Base-by-base conservation (phyloP, 2,113 vertebrate species). In the Thunnus maccoyii region DNA sequence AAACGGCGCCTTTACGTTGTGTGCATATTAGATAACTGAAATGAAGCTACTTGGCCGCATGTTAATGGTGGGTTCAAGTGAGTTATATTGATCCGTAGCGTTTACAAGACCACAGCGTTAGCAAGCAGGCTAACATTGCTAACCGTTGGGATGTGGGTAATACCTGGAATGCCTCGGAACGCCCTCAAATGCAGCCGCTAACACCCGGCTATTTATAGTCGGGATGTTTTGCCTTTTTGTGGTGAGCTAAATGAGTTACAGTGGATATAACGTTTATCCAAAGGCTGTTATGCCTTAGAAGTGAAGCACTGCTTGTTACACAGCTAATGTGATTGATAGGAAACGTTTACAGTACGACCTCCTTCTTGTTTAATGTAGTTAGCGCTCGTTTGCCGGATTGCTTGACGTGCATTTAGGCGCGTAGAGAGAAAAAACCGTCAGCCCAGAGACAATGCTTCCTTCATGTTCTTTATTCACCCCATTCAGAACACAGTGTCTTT, bases 171-270 rank as follows among this genome's bases (percentile, higher is more conserved):
- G 82, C 73, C 27, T 72, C 79, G 78, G 72, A 90, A 92, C 91
- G 86, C 87, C 90, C 86, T 90, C 90, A 61, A 80, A 62, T 25
- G 80, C 50, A 44, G 76, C 36, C 63, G 79, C 70, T 82, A 91
- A 71, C 90, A 85, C 76, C 71, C 61, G 83, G 89, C 85, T 93
- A 94, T 93, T 90, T 86, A 80, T 92, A 90, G 88, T 58, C 22
- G 1, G 20, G 27, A 2, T 84, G 63, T 76, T 56, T 77, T 76
- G 61, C 65, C 54, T 48, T 76, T 68, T 86, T 86, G 86, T 32
- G 58, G 36, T 22, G n/a, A 63, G 58, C 36, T 74, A 46, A 50
- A 41, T 18, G 5, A 16, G 25, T 15, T n/a, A 32, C 11, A 52
- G 70, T 56, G 8, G 2, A 18, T n/a, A 8, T 54, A 27, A 77